Evolutionary conservation across 2,113 vertebrate species (phyloP).

Genomic region (Hoplias malabaricus): DNA sequence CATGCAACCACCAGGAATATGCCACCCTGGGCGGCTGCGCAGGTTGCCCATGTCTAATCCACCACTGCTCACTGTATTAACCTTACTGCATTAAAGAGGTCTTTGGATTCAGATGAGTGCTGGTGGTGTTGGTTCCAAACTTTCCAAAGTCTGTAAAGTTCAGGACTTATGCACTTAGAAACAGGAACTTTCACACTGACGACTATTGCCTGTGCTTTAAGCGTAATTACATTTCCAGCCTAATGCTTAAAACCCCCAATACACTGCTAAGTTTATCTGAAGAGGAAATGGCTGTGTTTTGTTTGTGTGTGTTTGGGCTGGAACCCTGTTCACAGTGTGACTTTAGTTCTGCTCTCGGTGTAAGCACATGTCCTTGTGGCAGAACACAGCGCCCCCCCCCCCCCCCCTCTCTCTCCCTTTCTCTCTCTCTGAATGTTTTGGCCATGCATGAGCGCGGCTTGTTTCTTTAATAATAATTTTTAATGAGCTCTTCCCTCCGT

Average conservation of each 20-base stretch:
- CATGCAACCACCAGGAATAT: too few species aligned
- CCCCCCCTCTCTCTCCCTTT: slow-evolving; percentile 29
- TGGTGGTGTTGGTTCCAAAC: background rate
- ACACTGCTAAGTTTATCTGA: slow-evolving; percentile 18
- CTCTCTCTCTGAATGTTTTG: slow-evolving; percentile 46
- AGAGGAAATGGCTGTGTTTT: slow-evolving; percentile 1
- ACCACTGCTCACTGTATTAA: too few species aligned
- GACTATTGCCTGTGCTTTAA: background rate
- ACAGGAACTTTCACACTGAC: slow-evolving; percentile 3
- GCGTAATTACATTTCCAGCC: slow-evolving; percentile 21
- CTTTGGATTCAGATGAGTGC: background rate
- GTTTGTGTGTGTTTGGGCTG: slow-evolving; percentile 12
- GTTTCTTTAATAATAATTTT: slow-evolving; percentile 80
- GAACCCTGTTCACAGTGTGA: slow-evolving; percentile 15
- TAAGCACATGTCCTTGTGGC: slow-evolving; percentile 37
- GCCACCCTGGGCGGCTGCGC: too few species aligned
- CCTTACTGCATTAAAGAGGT: background rate
- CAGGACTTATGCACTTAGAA: slow-evolving; percentile 1
- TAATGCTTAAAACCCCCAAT: background rate
- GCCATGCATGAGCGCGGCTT: slow-evolving; percentile 59
- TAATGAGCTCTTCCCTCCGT: slow-evolving; percentile 75
- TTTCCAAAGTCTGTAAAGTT: slow-evolving; percentile 2
- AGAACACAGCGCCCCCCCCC: slow-evolving; percentile 44
- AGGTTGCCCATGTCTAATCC: too few species aligned
- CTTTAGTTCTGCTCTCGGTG: slow-evolving; percentile 27